Conservation (phyloP, 2,888 invertebrate genomes). For the Cephus nigrinus region DNA sequence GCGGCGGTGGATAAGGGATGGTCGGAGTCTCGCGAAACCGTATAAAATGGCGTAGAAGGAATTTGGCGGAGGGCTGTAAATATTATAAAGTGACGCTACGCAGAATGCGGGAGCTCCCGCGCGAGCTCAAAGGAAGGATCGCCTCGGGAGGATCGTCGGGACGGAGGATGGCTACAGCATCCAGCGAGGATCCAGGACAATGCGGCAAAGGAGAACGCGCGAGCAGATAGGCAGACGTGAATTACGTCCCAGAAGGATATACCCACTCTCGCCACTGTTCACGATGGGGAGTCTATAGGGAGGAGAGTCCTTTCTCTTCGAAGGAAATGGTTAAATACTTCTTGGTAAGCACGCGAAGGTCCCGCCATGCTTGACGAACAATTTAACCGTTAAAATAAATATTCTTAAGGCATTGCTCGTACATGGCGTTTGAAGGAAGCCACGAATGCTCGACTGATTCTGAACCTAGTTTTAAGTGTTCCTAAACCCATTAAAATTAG, state of each 20-base stretch:
- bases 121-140: constrained; percentile 23
- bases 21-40: constrained; percentile 22
- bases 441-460: not conserved
- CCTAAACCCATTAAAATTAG: not conserved
- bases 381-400: not conserved
- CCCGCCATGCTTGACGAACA: not conserved
- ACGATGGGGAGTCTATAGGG: constrained; percentile 40
- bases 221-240: constrained; percentile 36
- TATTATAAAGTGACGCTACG: constrained; percentile 59
- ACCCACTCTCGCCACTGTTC: constrained; percentile 44
- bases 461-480: not conserved
- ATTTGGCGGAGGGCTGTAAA: constrained; percentile 59
- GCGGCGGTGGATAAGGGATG: constrained; percentile 29
- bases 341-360: not conserved
- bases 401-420: not conserved
- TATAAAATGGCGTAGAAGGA: constrained; percentile 56
- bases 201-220: constrained; percentile 30
- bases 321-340: not conserved
- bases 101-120: constrained; percentile 53
- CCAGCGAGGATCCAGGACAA: constrained; percentile 38
- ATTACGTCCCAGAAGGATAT: constrained; percentile 47
- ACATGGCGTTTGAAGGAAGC: not conserved
- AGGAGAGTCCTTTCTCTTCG: not conserved
- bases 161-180: constrained; percentile 1
- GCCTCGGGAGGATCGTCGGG: constrained; percentile 11